phyloP scores from a whole-genome alignment of 2,888 invertebrate species.

The Limnephilus rhombicus region DNA sequence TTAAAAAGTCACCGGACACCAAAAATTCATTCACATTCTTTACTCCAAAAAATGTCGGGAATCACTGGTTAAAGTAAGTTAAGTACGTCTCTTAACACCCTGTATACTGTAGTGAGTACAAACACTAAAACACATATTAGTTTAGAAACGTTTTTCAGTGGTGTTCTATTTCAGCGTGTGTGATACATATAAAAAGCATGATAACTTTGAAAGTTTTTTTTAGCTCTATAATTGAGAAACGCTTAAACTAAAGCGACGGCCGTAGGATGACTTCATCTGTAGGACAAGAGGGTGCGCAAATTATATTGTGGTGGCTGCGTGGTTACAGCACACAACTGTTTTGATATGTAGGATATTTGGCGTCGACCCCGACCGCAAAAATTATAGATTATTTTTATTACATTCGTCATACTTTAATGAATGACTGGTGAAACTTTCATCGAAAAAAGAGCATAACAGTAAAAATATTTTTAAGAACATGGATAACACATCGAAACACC shows the following conservation, averaged over 20 bases:
- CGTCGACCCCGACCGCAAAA: not conserved
- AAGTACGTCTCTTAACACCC: no score
- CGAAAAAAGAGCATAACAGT: not conserved
- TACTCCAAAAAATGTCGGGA: no score
- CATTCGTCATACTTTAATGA: not conserved
- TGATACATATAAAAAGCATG: no score
- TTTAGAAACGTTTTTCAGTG: not conserved
- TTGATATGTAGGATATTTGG: not conserved
- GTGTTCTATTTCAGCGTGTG: not conserved
- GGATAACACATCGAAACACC: not conserved
- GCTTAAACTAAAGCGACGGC: not conserved
- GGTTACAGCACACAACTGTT: not conserved
- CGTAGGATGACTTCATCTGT: not conserved
- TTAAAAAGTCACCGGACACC: no score
- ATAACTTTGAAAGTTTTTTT: not conserved
- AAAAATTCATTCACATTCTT: no score
- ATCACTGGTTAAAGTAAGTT: no score
- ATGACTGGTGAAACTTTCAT: no score
- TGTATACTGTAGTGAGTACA: no score
- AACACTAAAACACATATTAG: no score
- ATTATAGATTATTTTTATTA: not conserved
- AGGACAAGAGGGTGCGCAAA: not conserved
- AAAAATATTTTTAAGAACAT: not conserved
- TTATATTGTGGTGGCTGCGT: not conserved
- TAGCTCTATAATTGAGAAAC: not conserved